Evolutionary conservation across 2,113 vertebrate genomes (phyloP).

Genomic region (Nanger granti): DNA sequence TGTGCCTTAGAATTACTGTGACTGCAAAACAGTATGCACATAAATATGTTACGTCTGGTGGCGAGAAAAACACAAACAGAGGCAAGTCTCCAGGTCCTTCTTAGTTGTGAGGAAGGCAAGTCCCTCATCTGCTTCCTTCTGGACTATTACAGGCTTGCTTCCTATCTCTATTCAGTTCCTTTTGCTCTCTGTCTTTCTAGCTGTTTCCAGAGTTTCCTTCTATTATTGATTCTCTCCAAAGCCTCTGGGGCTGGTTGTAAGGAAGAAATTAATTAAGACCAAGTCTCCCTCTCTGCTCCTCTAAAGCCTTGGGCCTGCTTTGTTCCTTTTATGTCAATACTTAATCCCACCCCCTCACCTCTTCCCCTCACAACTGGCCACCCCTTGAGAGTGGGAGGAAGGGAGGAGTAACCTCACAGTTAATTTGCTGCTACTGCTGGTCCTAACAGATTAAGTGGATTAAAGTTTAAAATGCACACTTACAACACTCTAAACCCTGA

Average conservation of each 20-base stretch:
- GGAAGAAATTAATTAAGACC: constrained; percentile 11
- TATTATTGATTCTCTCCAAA: not conserved
- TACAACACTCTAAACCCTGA: not conserved
- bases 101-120: constrained; percentile 22
- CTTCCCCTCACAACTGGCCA: not conserved
- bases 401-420: not conserved
- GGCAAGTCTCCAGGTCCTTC: constrained; percentile 7
- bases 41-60: constrained; percentile 44
- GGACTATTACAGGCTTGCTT: not conserved
- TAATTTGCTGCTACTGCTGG: not conserved
- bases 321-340: not conserved
- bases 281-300: not conserved
- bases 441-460: not conserved
- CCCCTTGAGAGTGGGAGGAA: not conserved
- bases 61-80: not conserved
- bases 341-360: not conserved
- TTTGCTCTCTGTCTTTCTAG: not conserved
- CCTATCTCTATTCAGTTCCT: not conserved
- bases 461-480: not conserved
- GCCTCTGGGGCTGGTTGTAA: not conserved
- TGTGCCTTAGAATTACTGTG: constrained; percentile 15
- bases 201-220: constrained; percentile 11
- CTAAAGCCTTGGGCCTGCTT: not conserved
- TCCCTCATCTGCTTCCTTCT: not conserved
- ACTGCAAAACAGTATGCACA: constrained; percentile 8